Evolutionary conservation across 2,797 vertebrate genomes (phyloP).

Genomic region (Pterois miles): DNA sequence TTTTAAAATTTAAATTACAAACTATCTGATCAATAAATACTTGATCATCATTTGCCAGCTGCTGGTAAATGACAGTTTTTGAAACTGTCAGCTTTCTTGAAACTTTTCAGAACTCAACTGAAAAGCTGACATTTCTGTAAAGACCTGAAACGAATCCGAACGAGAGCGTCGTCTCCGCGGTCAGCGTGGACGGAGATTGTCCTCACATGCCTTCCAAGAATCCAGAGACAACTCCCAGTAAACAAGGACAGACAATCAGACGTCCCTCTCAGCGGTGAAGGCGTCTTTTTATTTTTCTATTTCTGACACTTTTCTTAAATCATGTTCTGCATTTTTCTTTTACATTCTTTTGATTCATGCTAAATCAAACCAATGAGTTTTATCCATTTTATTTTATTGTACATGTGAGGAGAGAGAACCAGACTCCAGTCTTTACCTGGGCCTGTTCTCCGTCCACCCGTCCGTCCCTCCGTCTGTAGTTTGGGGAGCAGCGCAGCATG

Average conservation of each 20-base stretch:
- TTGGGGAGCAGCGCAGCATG: neutral
- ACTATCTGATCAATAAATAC: neutral
- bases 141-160: neutral
- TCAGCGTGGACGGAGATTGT: slow-evolving; percentile 26
- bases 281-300: neutral
- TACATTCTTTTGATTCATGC: neutral
- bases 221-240: slow-evolving; percentile 35
- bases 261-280: neutral
- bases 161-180: neutral
- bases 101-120: neutral
- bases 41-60: neutral
- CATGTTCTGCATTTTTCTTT: neutral
- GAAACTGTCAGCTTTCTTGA: neutral
- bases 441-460: slow-evolving; percentile 8
- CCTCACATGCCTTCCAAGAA: slow-evolving; percentile 37
- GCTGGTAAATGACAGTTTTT: neutral
- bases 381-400: neutral
- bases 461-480: neutral
- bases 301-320: neutral
- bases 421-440: slow-evolving; percentile 3
- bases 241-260: slow-evolving; percentile 11
- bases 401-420: neutral
- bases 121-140: neutral
- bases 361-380: no score
- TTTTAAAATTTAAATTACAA: neutral